Base-by-base conservation (phyloP, 2,113 vertebrate genomes). In the Pycnonotus jocosus region DNA sequence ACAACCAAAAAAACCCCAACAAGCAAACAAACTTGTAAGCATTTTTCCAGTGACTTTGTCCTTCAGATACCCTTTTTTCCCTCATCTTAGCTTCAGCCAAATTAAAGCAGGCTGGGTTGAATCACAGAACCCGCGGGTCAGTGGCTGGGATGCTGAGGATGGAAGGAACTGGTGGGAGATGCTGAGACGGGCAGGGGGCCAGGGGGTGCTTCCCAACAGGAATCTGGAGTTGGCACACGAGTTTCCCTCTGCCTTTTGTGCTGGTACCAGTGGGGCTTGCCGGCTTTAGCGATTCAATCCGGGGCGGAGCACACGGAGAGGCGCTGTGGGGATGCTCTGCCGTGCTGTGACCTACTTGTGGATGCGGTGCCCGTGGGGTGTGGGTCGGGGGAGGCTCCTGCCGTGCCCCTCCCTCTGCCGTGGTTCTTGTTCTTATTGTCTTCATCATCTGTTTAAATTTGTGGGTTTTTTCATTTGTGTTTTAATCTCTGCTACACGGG, bases 361-460 rank as follows among this genome's bases (percentile, higher is more conserved):
- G 7, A 35, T 13, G 0, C 47, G 2, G 13, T 0, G 3, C 57
- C 40, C 0, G 0, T 8, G 12, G 16, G 44, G 12, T 1, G 2
- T 9, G 44, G 50, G 16, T 4, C 3, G 4, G 11, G 21, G 24
- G 10, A 21, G 48, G 22, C 2, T 37, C 31, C n/a, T 10, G 4
- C 11, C 3, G 2, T 5, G 62, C 40, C 16, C 50, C 53, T 57
- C 5, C 1, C 6, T 18, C 68, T 54, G 69, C 10, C 0, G 23
- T 2, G 30, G 2, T 38, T 65, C 79, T 28, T 24, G 8, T 11
- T 27, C 42, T 56, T 35, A 7, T 15, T 51, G 40, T 23, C 44
- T 24, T 3, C 9, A 4, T 24, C 4, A 0, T 44, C 48, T 31
- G 11, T 42, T 84, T 47, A 17, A 20, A 51, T 83, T 19, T 28